Conservation (phyloP, 2,888 invertebrate genomes). For the Orthosia cruda region DNA sequence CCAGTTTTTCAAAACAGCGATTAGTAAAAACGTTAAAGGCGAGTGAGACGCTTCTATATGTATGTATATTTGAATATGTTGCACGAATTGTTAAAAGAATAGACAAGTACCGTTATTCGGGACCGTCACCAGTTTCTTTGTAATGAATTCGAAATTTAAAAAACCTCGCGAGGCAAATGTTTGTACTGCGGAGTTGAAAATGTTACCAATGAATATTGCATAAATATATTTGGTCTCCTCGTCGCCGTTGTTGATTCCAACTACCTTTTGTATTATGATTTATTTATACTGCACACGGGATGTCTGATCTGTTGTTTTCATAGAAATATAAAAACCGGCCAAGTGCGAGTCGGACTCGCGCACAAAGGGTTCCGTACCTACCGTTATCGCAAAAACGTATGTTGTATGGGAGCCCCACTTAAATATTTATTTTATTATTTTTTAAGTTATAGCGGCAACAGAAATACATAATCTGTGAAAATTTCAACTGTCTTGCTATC, state of each 20-base stretch:
- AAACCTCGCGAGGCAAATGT: slow-evolving; percentile 67
- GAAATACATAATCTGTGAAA: too few species aligned
- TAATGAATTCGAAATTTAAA: slow-evolving; percentile 67
- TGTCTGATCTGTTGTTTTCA: slow-evolving; percentile 32
- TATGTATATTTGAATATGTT: slow-evolving; percentile 67
- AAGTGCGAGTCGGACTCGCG: too few species aligned
- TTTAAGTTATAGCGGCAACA: too few species aligned
- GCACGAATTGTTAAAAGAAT: slow-evolving; percentile 72
- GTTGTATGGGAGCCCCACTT: too few species aligned
- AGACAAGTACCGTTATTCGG: slow-evolving; percentile 71
- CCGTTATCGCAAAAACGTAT: too few species aligned
- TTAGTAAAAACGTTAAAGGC: slow-evolving; percentile 64
- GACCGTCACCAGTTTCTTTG: slow-evolving; percentile 66
- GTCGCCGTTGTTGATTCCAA: slow-evolving; percentile 43
- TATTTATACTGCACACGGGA: slow-evolving; percentile 43
- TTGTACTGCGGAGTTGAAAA: slow-evolving; percentile 41
- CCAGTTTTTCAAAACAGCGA: slow-evolving; percentile 67
- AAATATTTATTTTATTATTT: too few species aligned
- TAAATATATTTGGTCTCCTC: slow-evolving; percentile 56
- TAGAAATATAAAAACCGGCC: too few species aligned
- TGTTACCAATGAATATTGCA: slow-evolving; percentile 61
- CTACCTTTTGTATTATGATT: slow-evolving; percentile 51
- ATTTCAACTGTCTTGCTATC: too few species aligned
- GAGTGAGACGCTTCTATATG: slow-evolving; percentile 64
- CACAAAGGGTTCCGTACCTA: too few species aligned